Evolutionary conservation across 1,140 invertebrate genomes (phyloP), one percentile per base, ranked within the genome.

Genomic region (Aphelenchoides avenae): DNA sequence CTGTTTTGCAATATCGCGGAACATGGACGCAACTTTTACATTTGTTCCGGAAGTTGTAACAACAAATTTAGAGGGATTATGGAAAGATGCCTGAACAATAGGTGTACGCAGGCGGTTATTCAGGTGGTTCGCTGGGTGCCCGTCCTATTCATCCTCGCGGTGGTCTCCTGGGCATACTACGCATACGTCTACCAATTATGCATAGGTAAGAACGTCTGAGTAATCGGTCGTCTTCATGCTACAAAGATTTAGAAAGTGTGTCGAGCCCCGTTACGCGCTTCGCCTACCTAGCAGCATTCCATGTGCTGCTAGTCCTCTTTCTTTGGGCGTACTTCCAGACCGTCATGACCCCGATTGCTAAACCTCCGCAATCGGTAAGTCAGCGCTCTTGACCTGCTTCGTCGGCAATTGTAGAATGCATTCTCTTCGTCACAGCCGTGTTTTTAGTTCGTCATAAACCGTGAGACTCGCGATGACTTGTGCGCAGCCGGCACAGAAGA

Each of bases 91-190:
- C 40, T 60, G 24, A 34, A 46, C 20, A 60, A 44, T 44, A 60
- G 30, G 30, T 60, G 61, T 31, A 33, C 63, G 20, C 37, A 49
- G 20, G 15, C 36, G 22, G 20, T 50, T 5, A 62, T 60, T 43
- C 22, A n/a, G 18, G 24, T 26, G 11, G 22, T 64, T 18, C 55
- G 57, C 11, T 60, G 57, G 57, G 27, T 60, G 7, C 57, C 57
- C n/a, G 57, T 60, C 11, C 7, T 49, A 24, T 60, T 60, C 31
- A 34, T 60, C 18, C 30, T 31, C 34, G 37, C 30, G 24, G 47
- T 60, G 26, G 15, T 60, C 18, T 46, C 27, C 34, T 60, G 57
- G 57, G 57, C 57, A 27, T 60, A 64, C 20, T 60, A 63, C 36
- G 37, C 46, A 20, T 60, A 60, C 36, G 33, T 62, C 11, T n/a